These are phyloP conservation scores for Benitochromis conjunctus DNA, from an alignment of 2,113 vertebrate species.

Conservation along the genomic window DNA sequence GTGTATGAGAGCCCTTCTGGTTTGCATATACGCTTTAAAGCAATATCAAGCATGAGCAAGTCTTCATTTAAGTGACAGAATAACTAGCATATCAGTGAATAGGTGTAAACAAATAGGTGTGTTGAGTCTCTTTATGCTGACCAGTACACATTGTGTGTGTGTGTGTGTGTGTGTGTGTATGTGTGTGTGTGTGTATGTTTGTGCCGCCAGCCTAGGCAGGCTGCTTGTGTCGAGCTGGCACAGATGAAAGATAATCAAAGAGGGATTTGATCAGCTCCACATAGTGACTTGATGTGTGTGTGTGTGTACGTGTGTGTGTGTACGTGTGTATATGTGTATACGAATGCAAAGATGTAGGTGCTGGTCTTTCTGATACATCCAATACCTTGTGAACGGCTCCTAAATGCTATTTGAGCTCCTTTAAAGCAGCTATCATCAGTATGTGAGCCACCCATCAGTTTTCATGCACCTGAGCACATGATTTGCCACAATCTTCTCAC, in stretches of 20 bases:
- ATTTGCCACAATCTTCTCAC: conserved; percentile 24
- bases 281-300: background rate
- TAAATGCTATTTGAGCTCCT: background rate
- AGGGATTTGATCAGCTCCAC: conserved; percentile 60
- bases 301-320: background rate
- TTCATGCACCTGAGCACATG: conserved; percentile 2
- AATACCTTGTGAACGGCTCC: background rate
- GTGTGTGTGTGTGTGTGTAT: background rate
- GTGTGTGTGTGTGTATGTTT: background rate
- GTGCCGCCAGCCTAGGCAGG: conserved; percentile 4
- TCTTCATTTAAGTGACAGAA: conserved; percentile 19
- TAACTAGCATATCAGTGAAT: background rate
- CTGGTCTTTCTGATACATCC: background rate
- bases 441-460: background rate
- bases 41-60: background rate
- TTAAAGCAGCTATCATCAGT: background rate
- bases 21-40: background rate
- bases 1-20: background rate
- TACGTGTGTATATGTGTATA: background rate
- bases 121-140: background rate
- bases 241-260: conserved; percentile 69
- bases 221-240: conserved; percentile 37
- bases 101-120: background rate
- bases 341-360: background rate
- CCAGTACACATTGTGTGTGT: conserved; percentile 10